Evolutionary conservation across 2,113 vertebrate species (phyloP), one percentile per base, ranked within the genome.

Genomic region (Nettapus auritus): DNA sequence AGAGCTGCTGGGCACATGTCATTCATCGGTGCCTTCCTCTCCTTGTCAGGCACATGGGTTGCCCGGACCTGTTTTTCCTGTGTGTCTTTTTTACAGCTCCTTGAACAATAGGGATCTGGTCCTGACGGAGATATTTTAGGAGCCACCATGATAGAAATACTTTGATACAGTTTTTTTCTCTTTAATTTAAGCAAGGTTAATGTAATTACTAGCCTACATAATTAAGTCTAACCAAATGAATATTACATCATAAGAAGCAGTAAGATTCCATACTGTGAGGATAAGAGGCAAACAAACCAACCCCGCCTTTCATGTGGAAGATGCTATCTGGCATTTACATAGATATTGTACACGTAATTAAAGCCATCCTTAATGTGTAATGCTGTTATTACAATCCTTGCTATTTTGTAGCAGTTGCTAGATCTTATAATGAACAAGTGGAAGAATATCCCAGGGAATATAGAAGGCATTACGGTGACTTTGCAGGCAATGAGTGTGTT

Each of bases 311-410:
- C 38, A 62, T 52, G 52, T 38, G 13, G 69, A 93, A 96, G 94
- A 96, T 93, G 31, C 44, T 95, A 94, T 96, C 93, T 90, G 26
- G 31, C 4, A 81, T 91, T 93, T 90, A 70, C 92, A 79, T 86
- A 94, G 90, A 84, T 94, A 81, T 36, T 94, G 88, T 90, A 9
- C 8, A 12, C 0, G 0, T 88, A 97, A 94, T 94, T 90, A 95
- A 95, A 95, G 48, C 44, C 63, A 82, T 88, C 93, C 80, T 93
- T 73, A 88, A 62, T 11, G 21, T n/a, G 76, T 52, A 86, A 74
- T 66, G 42, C 82, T 90, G 33, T 75, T 84, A 78, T 44, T 92
- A 56, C 53, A 93, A 44, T 29, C 34, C 77, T 92, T 78, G 52
- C 80, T 84, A 20, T 53, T 92, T 70, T 36, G 44, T 40, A 86